A percentile compares a stretch with the other conserved stretches of the same genome.
These are phyloP conservation scores for Tribolium castaneum DNA, from an alignment of 1,140 invertebrate species.

Conservation along the genomic window DNA sequence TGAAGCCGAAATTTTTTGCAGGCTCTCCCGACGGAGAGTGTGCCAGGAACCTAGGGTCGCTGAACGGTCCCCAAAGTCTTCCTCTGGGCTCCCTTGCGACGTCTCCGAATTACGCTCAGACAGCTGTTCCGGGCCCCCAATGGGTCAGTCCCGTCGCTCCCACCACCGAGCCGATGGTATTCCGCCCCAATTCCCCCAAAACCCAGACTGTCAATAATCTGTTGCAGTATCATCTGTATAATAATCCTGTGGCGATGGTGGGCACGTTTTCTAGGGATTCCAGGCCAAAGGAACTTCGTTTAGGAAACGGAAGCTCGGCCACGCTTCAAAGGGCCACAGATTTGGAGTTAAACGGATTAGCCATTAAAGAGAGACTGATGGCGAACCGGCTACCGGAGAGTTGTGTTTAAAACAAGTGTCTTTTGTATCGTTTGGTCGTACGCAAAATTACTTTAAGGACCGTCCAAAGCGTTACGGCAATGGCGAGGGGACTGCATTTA, in stretches of 20 bases:
- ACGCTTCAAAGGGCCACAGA: constrained; percentile 57
- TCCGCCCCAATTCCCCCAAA: neutral
- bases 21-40: constrained; percentile 59
- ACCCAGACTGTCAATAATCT: neutral
- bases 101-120: constrained; percentile 54
- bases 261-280: constrained; percentile 63
- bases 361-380: constrained; percentile 80
- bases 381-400: constrained; percentile 80
- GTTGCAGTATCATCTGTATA: constrained; percentile 62
- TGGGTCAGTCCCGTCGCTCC: constrained; percentile 57
- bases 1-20: neutral
- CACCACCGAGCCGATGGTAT: constrained; percentile 36
- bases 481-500: neutral
- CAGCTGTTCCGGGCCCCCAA: constrained; percentile 50
- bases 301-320: constrained; percentile 58
- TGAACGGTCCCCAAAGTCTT: constrained; percentile 52
- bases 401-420: constrained; percentile 70
- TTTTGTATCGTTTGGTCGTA: constrained; percentile 4
- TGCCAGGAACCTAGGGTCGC: constrained; percentile 50
- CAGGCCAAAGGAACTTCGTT: constrained; percentile 60
- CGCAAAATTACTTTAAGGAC: constrained; percentile 23
- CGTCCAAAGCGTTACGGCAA: constrained; percentile 27
- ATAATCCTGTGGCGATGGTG: constrained; percentile 61
- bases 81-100: constrained; percentile 41
- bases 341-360: constrained; percentile 72